These are phyloP conservation scores for Caerostris extrusa DNA, from an alignment of 1,140 invertebrate species.

Conservation along the genomic window DNA sequence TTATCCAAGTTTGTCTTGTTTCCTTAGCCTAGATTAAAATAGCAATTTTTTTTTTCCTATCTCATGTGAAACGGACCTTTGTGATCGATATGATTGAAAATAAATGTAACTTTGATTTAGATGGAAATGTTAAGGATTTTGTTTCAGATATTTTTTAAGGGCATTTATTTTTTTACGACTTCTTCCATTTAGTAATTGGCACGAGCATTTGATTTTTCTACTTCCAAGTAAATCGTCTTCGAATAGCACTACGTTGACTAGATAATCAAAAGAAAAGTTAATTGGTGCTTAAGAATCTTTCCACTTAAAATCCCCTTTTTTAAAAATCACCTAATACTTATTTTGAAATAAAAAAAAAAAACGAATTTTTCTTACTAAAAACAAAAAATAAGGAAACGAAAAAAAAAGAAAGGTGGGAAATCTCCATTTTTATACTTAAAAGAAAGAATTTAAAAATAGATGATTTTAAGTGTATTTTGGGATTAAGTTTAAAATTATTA, in stretches of 20 bases:
- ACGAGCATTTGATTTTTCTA: neutral
- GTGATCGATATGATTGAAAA: constrained; percentile 7
- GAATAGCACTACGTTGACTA: neutral
- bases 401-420: no score
- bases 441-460: no score
- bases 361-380: no score
- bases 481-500: no score
- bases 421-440: no score
- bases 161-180: neutral
- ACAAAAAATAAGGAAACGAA: no score
- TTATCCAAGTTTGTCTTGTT: constrained; percentile 36
- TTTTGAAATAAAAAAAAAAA: no score
- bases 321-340: neutral
- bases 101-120: constrained; percentile 33
- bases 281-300: neutral
- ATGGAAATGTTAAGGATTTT: constrained; percentile 26
- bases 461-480: no score
- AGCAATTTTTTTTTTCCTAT: neutral
- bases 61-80: neutral
- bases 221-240: neutral
- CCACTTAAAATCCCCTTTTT: neutral
- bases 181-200: neutral
- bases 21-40: constrained; percentile 11
- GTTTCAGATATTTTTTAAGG: neutral
- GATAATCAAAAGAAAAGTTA: constrained; percentile 35